A percentile compares a stretch with the other conserved stretches of the same genome.
These are phyloP conservation scores for Ispidina lecontei DNA, from an alignment of 2,797 vertebrate genomes.

Conservation along the genomic window DNA sequence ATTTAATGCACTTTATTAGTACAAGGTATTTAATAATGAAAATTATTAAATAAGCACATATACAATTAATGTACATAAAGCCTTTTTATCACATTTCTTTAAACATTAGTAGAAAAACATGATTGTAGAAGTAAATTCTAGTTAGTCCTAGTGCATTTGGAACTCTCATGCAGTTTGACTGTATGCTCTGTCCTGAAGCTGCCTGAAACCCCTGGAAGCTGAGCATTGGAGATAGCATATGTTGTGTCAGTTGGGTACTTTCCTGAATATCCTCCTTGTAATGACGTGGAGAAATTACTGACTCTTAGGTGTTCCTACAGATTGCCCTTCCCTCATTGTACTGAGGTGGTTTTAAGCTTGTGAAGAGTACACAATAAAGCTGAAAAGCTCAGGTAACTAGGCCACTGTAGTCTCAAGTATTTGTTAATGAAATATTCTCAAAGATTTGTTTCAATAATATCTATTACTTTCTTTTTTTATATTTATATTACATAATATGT, in stretches of 20 bases:
- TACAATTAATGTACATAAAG: background rate
- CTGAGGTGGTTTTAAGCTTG: background rate
- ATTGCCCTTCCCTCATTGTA: background rate
- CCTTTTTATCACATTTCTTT: background rate
- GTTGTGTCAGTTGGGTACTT: background rate
- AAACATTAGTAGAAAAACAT: background rate
- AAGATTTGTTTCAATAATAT: background rate
- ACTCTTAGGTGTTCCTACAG: background rate
- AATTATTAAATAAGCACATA: background rate
- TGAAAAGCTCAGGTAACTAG: background rate
- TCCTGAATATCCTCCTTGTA: background rate
- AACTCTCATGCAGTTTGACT: background rate
- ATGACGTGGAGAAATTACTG: background rate
- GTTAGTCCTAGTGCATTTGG: background rate
- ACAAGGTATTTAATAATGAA: background rate
- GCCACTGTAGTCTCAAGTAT: background rate
- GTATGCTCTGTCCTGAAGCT: background rate
- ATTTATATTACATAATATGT: background rate
- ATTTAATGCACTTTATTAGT: background rate
- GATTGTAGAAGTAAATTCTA: background rate
- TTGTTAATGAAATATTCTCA: background rate
- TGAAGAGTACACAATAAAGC: background rate
- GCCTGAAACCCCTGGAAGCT: background rate
- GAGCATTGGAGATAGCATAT: accelerated
- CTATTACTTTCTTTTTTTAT: background rate